phyloP scores from a whole-genome alignment of 2,113 vertebrate genomes.

The Amazona vittata region DNA sequence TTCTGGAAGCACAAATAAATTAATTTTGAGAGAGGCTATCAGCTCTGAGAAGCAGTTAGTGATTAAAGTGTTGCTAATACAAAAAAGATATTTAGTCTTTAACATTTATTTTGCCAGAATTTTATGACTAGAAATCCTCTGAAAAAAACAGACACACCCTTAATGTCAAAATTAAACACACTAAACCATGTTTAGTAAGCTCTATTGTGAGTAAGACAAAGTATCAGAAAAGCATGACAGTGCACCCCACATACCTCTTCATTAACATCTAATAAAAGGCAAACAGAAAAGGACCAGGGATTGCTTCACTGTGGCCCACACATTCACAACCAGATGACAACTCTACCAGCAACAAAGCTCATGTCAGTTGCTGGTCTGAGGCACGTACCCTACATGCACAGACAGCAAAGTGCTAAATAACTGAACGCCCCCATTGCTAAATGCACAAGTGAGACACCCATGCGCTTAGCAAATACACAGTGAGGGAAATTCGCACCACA shows the following conservation, averaged over 20 bases:
- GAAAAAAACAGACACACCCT: neutral
- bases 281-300: neutral
- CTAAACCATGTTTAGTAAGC: neutral
- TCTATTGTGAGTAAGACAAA: neutral
- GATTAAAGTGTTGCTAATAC: neutral
- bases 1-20: neutral
- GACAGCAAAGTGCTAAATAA: neutral
- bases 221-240: neutral
- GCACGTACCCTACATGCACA: neutral
- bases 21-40: neutral
- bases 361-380: neutral
- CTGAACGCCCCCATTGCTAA: neutral
- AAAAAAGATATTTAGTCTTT: neutral
- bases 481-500: rapidly evolving
- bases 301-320: neutral
- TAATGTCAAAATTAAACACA: neutral
- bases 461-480: neutral
- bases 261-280: neutral
- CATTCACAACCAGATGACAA: neutral
- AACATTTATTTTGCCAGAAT: neutral
- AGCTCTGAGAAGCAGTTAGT: neutral
- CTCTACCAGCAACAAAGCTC: neutral
- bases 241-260: neutral
- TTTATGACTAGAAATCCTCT: neutral
- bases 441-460: no score